These are phyloP conservation scores for Chironomus riparius DNA, from an alignment of 2,888 invertebrate species.

Conservation along the genomic window DNA sequence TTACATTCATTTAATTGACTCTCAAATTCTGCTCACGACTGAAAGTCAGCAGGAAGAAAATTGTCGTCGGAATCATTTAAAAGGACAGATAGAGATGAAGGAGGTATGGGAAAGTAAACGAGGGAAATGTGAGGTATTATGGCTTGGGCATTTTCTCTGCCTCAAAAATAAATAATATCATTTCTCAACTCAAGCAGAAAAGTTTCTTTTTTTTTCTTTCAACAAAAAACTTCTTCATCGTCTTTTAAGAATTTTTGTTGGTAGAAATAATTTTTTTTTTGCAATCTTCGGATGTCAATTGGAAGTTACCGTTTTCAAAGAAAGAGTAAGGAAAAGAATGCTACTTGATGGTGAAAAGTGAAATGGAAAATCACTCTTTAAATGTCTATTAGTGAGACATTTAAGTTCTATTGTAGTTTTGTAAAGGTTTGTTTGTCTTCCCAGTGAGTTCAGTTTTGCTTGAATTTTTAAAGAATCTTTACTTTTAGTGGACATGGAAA, in stretches of 20 bases:
- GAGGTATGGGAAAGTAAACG: not conserved
- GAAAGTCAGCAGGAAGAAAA: constrained; percentile 22
- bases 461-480: too few relatives aligned
- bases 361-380: not conserved
- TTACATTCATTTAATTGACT: constrained; percentile 20
- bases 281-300: constrained; percentile 9
- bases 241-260: constrained; percentile 5
- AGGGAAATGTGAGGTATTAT: not conserved
- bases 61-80: constrained; percentile 7
- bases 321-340: not conserved
- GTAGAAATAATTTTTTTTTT: not conserved
- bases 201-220: not conserved
- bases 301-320: constrained; percentile 10
- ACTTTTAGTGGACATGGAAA: too few relatives aligned
- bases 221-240: not conserved
- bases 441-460: too few relatives aligned
- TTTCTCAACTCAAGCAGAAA: constrained; percentile 22
- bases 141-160: constrained; percentile 7
- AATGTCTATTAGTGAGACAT: too few relatives aligned
- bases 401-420: too few relatives aligned
- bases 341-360: not conserved
- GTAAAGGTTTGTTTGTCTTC: too few relatives aligned
- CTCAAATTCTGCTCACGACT: constrained; percentile 16
- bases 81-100: not conserved
- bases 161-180: constrained; percentile 23